Evolutionary conservation across 2,888 invertebrate species (phyloP).

Genomic region (Yponomeuta evonymella): DNA sequence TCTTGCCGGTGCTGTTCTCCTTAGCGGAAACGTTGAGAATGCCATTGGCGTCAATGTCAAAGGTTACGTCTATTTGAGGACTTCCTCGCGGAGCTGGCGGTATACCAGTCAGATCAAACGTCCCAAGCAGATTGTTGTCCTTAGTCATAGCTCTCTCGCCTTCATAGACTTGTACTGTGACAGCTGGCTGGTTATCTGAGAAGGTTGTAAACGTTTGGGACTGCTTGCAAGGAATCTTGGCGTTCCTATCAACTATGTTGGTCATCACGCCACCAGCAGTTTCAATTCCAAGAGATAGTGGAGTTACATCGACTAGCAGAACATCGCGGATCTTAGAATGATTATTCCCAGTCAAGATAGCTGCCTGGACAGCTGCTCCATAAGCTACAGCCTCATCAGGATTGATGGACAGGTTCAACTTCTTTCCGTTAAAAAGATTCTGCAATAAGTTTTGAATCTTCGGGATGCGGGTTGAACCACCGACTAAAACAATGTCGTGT

Average conservation of each 20-base stretch:
- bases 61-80: slow-evolving; percentile 78
- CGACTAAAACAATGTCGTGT: slow-evolving; percentile 87
- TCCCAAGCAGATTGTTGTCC: slow-evolving; percentile 82
- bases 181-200: slow-evolving; percentile 85
- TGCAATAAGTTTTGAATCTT: slow-evolving; percentile 85
- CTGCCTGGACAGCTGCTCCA: slow-evolving; percentile 85
- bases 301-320: slow-evolving; percentile 74
- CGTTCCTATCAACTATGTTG: slow-evolving; percentile 83
- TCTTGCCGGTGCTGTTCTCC: slow-evolving; percentile 73
- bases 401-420: slow-evolving; percentile 53
- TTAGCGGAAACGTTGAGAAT: slow-evolving; percentile 89
- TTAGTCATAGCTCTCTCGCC: slow-evolving; percentile 87
- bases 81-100: slow-evolving; percentile 81
- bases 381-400: slow-evolving; percentile 89
- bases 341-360: slow-evolving; percentile 82
- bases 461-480: slow-evolving; percentile 87
- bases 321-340: slow-evolving; percentile 84
- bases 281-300: slow-evolving; percentile 84
- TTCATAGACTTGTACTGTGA: slow-evolving; percentile 83
- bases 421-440: slow-evolving; percentile 84
- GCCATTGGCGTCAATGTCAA: slow-evolving; percentile 81
- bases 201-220: slow-evolving; percentile 86
- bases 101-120: slow-evolving; percentile 80
- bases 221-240: slow-evolving; percentile 82
- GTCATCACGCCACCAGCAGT: slow-evolving; percentile 87